Percentiles rank a stretch among this genome's conserved stretches.
These are phyloP conservation scores for Synanceia verrucosa DNA, from an alignment of 2,797 vertebrate species.

Conservation along the genomic window DNA sequence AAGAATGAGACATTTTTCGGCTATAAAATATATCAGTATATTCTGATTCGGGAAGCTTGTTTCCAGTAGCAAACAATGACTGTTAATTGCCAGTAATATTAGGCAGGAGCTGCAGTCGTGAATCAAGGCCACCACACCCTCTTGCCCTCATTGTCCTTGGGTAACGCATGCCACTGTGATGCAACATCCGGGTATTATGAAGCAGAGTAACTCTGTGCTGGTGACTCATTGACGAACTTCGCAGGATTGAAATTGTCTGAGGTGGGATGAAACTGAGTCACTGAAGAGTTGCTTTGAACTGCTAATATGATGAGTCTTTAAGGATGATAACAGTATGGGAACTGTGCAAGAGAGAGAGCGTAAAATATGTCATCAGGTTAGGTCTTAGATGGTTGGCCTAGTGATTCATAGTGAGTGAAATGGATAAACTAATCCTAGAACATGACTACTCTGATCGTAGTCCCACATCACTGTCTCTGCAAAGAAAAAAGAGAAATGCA, in stretches of 20 bases:
- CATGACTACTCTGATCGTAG: not conserved
- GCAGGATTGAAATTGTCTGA: not conserved
- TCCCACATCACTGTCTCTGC: constrained; percentile 2
- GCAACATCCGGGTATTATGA: constrained; percentile 77
- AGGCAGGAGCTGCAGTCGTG: not conserved
- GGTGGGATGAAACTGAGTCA: constrained; percentile 18
- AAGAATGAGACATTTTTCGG: not conserved
- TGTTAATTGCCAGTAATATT: constrained; percentile 39
- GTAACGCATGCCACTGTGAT: constrained; percentile 55
- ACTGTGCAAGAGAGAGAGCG: not conserved
- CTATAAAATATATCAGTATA: not conserved
- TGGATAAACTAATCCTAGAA: not conserved
- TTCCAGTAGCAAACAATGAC: constrained; percentile 64
- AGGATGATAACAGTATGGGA: not conserved
- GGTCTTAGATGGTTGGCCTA: not conserved
- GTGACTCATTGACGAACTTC: constrained; percentile 55
- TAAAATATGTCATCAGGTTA: not conserved
- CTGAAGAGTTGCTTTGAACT: not conserved
- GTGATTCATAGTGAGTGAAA: not conserved
- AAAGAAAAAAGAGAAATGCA: constrained; percentile 7
- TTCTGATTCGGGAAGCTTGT: constrained; percentile 36
- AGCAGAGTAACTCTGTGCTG: constrained; percentile 38
- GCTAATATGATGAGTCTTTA: not conserved
- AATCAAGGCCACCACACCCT: constrained; percentile 50
- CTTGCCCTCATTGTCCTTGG: constrained; percentile 57